phyloP scores from a whole-genome alignment of 2,797 vertebrate species.

The Dendrocincla fuliginosa region DNA sequence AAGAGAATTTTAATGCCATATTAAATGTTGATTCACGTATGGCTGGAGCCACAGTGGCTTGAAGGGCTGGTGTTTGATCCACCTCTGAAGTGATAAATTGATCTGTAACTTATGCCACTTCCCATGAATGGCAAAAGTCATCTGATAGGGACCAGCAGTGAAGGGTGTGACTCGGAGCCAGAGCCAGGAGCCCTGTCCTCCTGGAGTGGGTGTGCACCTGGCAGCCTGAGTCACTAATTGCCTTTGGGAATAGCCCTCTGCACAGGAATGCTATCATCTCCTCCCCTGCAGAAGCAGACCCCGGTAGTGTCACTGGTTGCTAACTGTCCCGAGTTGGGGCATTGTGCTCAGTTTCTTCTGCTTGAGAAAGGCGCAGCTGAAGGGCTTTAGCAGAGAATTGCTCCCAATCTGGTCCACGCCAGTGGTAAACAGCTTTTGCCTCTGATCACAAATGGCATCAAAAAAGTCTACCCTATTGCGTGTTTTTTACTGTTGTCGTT shows the following conservation, averaged over 20 bases:
- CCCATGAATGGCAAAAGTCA: not conserved
- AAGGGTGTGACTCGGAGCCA: not conserved
- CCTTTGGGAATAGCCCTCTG: not conserved
- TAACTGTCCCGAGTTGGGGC: not conserved
- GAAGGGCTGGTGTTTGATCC: not conserved
- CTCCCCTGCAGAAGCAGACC: not conserved
- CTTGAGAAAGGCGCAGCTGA: not conserved
- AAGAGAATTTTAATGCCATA: constrained; percentile 3
- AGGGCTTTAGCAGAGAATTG: not conserved
- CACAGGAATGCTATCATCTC: not conserved
- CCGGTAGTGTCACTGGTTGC: rapidly evolving
- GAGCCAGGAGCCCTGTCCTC: not conserved
- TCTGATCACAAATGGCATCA: not conserved
- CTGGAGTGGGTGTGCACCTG: not conserved
- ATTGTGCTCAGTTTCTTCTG: rapidly evolving
- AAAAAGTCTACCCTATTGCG: not conserved
- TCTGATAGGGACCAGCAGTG: not conserved
- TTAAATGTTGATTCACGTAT: constrained; percentile 26
- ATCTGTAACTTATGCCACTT: not conserved
- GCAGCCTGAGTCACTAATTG: not conserved
- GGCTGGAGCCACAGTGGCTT: not conserved
- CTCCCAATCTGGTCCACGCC: not conserved
- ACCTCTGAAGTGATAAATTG: not conserved
- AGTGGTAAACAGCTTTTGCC: not conserved
- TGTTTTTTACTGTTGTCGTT: not conserved